Conservation (phyloP, 2,113 vertebrate species). For the Psittacus erithacus region DNA sequence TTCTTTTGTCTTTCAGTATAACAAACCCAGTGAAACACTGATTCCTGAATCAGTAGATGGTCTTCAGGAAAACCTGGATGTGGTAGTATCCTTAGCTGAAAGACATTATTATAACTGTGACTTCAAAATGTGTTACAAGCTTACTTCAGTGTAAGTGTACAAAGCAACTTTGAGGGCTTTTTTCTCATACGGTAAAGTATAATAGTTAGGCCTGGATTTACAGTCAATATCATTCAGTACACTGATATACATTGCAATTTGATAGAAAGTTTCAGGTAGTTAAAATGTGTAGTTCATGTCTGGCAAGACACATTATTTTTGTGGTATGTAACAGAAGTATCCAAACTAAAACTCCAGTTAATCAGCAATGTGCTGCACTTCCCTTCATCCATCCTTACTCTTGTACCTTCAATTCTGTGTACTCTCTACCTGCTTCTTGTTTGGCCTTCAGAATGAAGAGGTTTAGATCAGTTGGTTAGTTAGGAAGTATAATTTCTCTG, state of each 20-base stretch:
- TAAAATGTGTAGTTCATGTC: background rate
- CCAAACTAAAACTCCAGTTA: background rate
- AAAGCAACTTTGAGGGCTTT: background rate
- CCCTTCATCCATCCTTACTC: background rate
- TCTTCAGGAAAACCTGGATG: slow-evolving; percentile 96
- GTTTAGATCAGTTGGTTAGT: background rate
- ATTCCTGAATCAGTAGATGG: slow-evolving; percentile 89
- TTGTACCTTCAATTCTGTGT: background rate
- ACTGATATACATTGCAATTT: background rate
- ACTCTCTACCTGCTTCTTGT: background rate
- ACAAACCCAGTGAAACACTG: slow-evolving; percentile 94
- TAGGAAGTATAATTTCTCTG: background rate
- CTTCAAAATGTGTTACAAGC: slow-evolving; percentile 99
- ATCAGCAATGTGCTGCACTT: background rate
- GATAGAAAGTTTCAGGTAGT: background rate
- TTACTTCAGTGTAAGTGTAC: slow-evolving; percentile 92
- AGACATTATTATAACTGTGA: slow-evolving; percentile 99
- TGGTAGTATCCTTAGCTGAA: slow-evolving; percentile 96
- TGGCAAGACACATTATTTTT: background rate
- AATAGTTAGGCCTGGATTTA: background rate
- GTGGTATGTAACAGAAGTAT: background rate
- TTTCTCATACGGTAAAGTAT: background rate
- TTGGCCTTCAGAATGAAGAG: background rate
- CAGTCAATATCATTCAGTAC: background rate
- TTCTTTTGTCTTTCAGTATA: slow-evolving; percentile 84